These are phyloP conservation scores for Pteronotus mesoamericanus DNA, from an alignment of 2,797 vertebrate species.

Conservation along the genomic window DNA sequence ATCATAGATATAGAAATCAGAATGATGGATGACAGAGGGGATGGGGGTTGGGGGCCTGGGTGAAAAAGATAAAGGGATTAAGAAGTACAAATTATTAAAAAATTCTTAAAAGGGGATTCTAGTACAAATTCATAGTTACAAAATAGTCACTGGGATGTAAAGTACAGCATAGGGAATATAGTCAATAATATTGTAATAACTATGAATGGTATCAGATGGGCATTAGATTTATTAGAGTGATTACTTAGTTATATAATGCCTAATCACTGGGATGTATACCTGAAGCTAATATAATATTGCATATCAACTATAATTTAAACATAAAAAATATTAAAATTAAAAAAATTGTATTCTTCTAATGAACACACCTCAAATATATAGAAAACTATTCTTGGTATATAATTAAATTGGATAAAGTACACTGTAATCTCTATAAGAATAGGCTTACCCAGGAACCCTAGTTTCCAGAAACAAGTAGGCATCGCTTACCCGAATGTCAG, in stretches of 20 bases:
- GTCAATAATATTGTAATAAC: not conserved
- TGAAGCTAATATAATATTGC: not conserved
- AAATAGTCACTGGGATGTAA: not conserved
- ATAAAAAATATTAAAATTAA: not conserved
- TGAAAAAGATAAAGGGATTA: not conserved
- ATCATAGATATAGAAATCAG: not conserved
- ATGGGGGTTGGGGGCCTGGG: not conserved
- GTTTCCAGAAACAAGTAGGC: not conserved
- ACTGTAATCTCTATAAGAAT: not conserved
- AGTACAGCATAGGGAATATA: not conserved
- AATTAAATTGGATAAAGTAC: not conserved
- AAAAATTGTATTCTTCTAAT: not conserved
- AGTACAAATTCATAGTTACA: not conserved
- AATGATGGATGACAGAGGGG: not conserved
- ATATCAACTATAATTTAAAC: not conserved
- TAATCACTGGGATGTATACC: too few relatives aligned
- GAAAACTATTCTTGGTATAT: not conserved
- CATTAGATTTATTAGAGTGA: too few relatives aligned
- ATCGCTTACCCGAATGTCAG: not conserved
- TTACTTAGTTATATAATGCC: too few relatives aligned
- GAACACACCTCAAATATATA: not conserved
- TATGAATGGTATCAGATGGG: not conserved
- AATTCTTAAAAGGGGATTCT: too few relatives aligned
- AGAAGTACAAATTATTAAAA: not conserved
- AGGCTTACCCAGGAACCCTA: not conserved